Base-by-base conservation (phyloP, 2,797 vertebrate genomes). In the Triplophysa bombifrons region DNA sequence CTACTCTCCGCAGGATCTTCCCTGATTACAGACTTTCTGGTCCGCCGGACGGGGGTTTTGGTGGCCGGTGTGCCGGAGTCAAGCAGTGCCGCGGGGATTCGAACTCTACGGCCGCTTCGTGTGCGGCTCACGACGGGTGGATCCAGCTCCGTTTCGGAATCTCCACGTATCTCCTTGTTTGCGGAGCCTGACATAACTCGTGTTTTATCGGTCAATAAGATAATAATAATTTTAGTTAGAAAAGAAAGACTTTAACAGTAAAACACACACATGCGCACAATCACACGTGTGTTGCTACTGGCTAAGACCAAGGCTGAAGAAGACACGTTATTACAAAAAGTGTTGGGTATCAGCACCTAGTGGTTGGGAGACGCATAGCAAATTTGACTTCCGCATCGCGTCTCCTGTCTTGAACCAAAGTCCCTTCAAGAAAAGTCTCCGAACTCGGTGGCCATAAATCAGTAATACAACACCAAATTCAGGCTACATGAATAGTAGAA, bases 21-120 rank as follows among this genome's bases (percentile, higher is more conserved):
- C 55, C 84, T 87, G 16, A 91, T 75, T 2, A 87, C 90, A 0
- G 92, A 87, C 48, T 87, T 90, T 81, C 90, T 91, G 9, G 88
- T 91, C 67, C 93, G 88, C 19, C 91, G 85, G 63, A 41, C 80
- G 2, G 92, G 86, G 4, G 90, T 90, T 82, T 84, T 91, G 55
- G 64, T 65, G 19, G 53, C 74, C 6, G 87, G 79, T 13, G 80
- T 20, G 55, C 83, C 72, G 0, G 84, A 86, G 19, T 84, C 80
- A 0, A 86, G 74, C 69, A 88, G 70, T 0, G 84, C 76, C 10
- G 85, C 85, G 1, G 93, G 90, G 25, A 88, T 48, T 0, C 89
- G 88, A n/a, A 93, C 81, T 44, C 53, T 86, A 58, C 92, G 93
- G 64, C 93, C 93, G 84, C 93, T 94, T 8, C 93, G 91, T 20